Conservation (phyloP, 1,140 invertebrate species). For the Leptonema lineaticorne region DNA sequence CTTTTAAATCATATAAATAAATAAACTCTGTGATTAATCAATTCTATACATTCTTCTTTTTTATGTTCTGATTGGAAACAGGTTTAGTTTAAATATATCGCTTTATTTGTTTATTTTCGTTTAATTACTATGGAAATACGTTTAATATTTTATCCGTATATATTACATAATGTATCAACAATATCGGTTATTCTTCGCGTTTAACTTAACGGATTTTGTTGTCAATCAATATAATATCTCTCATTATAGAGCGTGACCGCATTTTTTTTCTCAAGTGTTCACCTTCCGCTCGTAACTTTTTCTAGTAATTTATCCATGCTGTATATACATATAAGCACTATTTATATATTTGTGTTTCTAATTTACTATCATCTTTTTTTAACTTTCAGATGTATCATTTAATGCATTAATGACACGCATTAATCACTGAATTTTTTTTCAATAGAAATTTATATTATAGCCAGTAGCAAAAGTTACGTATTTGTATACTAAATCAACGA, state of each 20-base stretch:
- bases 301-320: neutral
- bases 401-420: too few relatives aligned
- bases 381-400: too few relatives aligned
- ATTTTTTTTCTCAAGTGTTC: neutral
- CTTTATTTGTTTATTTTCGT: neutral
- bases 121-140: too few relatives aligned
- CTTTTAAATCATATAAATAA: too few relatives aligned
- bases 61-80: too few relatives aligned
- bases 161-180: neutral
- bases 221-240: conserved; percentile 6
- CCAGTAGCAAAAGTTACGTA: neutral
- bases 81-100: too few relatives aligned
- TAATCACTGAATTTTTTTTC: neutral
- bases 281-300: neutral
- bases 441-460: too few relatives aligned
- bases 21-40: too few relatives aligned
- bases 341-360: too few relatives aligned
- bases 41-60: too few relatives aligned
- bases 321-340: neutral
- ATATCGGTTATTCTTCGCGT: neutral
- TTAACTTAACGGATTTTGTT: neutral
- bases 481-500: neutral
- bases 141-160: too few relatives aligned
- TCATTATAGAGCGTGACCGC: conserved; percentile 7
- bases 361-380: too few relatives aligned